phyloP scores from a whole-genome alignment of 2,888 invertebrate species.

The Alloscopus bannaensis region DNA sequence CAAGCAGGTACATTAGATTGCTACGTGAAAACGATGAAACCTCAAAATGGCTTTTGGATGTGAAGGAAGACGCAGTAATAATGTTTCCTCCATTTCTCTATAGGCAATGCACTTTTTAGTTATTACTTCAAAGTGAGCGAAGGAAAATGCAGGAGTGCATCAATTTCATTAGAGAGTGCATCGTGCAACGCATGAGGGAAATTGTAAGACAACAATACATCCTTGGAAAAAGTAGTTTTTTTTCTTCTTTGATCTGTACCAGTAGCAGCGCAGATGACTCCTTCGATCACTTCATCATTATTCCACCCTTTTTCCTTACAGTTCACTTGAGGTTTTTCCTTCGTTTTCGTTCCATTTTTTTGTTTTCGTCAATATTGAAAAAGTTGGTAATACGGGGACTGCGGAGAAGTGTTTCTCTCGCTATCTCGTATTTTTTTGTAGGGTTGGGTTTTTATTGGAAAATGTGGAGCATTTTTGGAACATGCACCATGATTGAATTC shows the following conservation, averaged over 20 bases:
- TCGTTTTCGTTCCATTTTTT: background rate
- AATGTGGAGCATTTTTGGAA: conserved; percentile 13
- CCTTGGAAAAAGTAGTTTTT: background rate
- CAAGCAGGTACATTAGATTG: conserved; percentile 4
- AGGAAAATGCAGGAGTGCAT: background rate
- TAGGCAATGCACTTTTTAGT: conserved; percentile 9
- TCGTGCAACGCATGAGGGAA: background rate
- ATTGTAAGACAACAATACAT: background rate
- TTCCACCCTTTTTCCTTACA: conserved; percentile 16
- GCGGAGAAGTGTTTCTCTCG: no score
- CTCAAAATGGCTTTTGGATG: background rate
- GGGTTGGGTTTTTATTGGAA: background rate
- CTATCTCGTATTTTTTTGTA: no score
- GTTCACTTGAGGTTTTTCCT: background rate
- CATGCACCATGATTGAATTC: conserved; percentile 51
- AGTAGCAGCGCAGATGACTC: conserved; percentile 13
- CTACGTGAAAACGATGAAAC: conserved; percentile 9
- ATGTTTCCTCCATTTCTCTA: background rate
- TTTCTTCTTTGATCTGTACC: conserved; percentile 5
- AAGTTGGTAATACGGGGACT: background rate
- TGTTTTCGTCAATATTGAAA: conserved; percentile 28
- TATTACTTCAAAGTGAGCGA: conserved; percentile 18
- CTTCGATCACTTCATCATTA: conserved; percentile 11
- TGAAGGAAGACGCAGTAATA: background rate
- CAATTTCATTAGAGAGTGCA: conserved; percentile 25